Percentiles rank a stretch among this genome's conserved stretches.
These are phyloP conservation scores for Artemia sinica DNA, from an alignment of 2,888 invertebrate species.

Conservation along the genomic window DNA sequence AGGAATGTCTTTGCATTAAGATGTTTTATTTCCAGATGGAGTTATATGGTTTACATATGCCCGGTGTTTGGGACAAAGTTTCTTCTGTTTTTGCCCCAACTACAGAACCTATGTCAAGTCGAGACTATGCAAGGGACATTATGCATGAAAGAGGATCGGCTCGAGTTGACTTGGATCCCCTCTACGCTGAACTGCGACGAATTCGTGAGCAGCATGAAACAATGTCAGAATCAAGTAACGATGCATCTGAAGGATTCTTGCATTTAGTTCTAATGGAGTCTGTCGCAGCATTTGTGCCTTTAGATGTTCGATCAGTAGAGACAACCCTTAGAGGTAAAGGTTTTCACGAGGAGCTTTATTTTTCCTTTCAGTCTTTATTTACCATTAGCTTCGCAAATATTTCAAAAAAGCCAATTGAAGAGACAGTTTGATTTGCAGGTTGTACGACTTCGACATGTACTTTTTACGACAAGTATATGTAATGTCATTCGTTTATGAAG, in stretches of 20 bases:
- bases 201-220: background rate
- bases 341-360: too few relatives aligned
- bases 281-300: background rate
- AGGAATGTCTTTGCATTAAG: too few relatives aligned
- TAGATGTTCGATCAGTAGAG: background rate
- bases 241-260: background rate
- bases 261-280: constrained; percentile 2
- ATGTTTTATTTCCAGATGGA: background rate
- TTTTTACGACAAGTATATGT: too few relatives aligned
- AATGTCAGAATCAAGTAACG: background rate
- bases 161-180: background rate
- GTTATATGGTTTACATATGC: background rate
- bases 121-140: background rate
- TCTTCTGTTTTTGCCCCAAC: background rate
- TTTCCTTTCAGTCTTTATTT: too few relatives aligned
- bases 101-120: background rate
- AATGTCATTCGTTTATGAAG: too few relatives aligned
- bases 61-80: background rate
- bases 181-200: background rate
- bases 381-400: too few relatives aligned
- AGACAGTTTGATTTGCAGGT: too few relatives aligned
- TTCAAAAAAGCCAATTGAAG: too few relatives aligned
- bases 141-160: background rate
- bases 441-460: too few relatives aligned
- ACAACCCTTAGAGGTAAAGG: background rate